Conservation (phyloP, 2,888 invertebrate genomes). For the Yponomeuta sedellus region DNA sequence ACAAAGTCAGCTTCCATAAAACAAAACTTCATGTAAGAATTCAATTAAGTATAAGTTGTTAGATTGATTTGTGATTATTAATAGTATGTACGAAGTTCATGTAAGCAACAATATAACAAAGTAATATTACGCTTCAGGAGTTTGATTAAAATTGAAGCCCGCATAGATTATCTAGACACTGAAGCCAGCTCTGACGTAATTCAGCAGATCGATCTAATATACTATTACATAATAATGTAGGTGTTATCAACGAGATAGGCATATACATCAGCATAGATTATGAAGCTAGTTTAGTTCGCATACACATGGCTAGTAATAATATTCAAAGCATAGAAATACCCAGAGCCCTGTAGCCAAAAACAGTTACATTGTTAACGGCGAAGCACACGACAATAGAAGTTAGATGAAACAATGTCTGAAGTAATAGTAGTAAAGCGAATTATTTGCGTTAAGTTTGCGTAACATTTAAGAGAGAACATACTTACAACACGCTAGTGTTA, state of each 20-base stretch:
- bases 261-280: constrained; percentile 73
- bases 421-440: constrained; percentile 67
- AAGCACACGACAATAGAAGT: constrained; percentile 73
- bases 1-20: constrained; percentile 10
- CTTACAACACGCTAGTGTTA: constrained; percentile 70
- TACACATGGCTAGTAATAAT: constrained; percentile 70
- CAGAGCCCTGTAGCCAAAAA: constrained; percentile 72
- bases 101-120: constrained; percentile 17
- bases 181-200: constrained; percentile 72
- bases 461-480: constrained; percentile 59
- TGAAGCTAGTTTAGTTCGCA: constrained; percentile 73
- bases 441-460: constrained; percentile 59
- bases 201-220: constrained; percentile 72
- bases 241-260: constrained; percentile 70
- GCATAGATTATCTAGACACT: constrained; percentile 74
- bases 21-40: constrained; percentile 5
- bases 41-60: background rate
- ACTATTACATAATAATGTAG: constrained; percentile 57
- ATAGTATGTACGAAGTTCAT: constrained; percentile 7
- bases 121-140: constrained; percentile 17
- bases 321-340: constrained; percentile 76
- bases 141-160: constrained; percentile 52
- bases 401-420: constrained; percentile 66
- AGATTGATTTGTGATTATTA: background rate
- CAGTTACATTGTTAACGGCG: constrained; percentile 65